phyloP scores from a whole-genome alignment of 2,113 vertebrate species.

The Columbina picui region DNA sequence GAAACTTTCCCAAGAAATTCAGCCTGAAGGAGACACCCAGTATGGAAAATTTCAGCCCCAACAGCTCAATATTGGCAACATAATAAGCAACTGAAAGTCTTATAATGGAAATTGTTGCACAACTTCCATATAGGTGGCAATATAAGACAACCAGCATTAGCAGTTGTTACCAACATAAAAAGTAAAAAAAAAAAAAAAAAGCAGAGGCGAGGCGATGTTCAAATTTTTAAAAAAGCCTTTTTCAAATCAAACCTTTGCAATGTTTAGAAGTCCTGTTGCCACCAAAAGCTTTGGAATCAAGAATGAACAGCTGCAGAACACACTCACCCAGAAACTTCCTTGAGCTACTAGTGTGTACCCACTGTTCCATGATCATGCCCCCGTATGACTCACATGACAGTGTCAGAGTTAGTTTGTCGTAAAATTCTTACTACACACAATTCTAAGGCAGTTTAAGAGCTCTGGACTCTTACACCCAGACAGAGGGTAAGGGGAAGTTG shows the following conservation, averaged over 20 bases:
- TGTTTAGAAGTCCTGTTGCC: neutral
- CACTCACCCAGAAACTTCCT: neutral
- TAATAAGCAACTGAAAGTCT: slow-evolving; percentile 37
- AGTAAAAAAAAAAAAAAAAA: neutral
- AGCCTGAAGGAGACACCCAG: slow-evolving; percentile 59
- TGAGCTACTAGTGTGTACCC: neutral
- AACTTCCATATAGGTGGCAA: slow-evolving; percentile 54
- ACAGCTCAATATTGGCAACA: slow-evolving; percentile 48
- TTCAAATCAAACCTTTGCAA: neutral
- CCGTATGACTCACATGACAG: neutral
- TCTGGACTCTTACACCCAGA: neutral
- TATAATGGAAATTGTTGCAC: slow-evolving; percentile 61
- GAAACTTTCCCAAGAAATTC: slow-evolving; percentile 67
- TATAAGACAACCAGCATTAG: neutral
- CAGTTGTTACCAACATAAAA: neutral
- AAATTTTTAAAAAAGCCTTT: neutral
- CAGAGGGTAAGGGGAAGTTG: neutral
- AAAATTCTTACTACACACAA: neutral
- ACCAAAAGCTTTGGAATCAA: neutral
- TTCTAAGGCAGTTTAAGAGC: neutral
- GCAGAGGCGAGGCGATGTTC: neutral
- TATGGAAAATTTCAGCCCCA: slow-evolving; percentile 65
- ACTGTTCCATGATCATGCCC: neutral
- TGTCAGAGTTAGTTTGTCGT: neutral
- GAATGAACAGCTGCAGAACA: neutral